Percentiles rank a stretch among this genome's conserved stretches.
Evolutionary conservation across 2,888 invertebrate genomes (phyloP).

Genomic region (Anagyrus pseudococci): DNA sequence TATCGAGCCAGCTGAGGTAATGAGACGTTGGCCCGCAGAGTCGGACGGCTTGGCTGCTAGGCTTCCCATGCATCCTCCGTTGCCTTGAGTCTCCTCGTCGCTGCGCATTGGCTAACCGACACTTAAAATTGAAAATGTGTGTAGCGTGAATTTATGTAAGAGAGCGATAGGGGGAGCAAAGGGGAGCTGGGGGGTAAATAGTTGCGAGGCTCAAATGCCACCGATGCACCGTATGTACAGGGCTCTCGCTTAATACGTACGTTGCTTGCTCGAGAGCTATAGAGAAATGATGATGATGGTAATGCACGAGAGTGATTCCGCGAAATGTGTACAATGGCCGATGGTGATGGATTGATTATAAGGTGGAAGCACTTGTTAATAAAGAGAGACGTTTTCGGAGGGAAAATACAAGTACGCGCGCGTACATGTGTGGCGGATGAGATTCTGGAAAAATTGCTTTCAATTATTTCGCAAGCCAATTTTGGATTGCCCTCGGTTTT

Average conservation of each 20-base stretch:
- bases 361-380: constrained; percentile 13
- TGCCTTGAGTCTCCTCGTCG: not conserved
- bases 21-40: constrained; percentile 35
- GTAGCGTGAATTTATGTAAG: not conserved
- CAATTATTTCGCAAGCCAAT: no score
- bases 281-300: constrained; percentile 8
- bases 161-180: no score
- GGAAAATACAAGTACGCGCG: no score
- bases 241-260: constrained; percentile 32
- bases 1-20: constrained; percentile 35
- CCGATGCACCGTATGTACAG: constrained; percentile 26
- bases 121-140: constrained; percentile 31
- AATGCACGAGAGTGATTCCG: constrained; percentile 13
- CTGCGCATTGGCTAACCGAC: constrained; percentile 20
- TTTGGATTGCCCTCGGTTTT: no score
- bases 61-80: not conserved
- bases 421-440: no score
- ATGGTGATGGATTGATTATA: constrained; percentile 18
- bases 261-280: constrained; percentile 8
- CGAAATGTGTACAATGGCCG: not conserved
- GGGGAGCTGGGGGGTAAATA: constrained; percentile 17
- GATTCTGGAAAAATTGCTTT: no score
- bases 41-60: constrained; percentile 24
- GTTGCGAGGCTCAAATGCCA: constrained; percentile 24
- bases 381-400: no score